Evolutionary conservation across 2,888 invertebrate species (phyloP).

Genomic region (Lathronympha strigana): DNA sequence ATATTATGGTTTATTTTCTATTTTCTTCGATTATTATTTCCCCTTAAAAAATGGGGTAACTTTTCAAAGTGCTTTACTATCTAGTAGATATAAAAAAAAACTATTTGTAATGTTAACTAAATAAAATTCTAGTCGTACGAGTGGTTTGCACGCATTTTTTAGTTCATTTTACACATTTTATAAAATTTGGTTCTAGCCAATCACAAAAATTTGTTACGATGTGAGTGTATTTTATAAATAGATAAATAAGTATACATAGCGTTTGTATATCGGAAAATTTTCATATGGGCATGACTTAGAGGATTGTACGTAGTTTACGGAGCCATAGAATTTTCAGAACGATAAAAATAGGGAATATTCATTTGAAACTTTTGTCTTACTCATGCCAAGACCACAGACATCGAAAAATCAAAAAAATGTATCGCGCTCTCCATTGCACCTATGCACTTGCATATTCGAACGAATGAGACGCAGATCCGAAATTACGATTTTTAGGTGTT

Average conservation of each 20-base stretch:
- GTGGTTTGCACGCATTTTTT: conserved; percentile 72
- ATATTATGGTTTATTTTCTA: conserved; percentile 38
- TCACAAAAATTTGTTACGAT: conserved; percentile 71
- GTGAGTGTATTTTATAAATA: conserved; percentile 77
- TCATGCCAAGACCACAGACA: neutral
- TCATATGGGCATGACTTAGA: conserved; percentile 73
- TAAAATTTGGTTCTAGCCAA: conserved; percentile 55
- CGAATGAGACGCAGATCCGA: neutral
- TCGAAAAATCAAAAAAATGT: neutral
- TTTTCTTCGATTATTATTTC: conserved; percentile 49
- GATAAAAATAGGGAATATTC: conserved; percentile 46
- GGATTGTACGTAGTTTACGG: conserved; percentile 62
- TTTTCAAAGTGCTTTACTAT: conserved; percentile 85
- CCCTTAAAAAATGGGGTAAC: conserved; percentile 70
- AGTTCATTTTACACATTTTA: conserved; percentile 40
- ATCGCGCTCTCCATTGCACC: neutral
- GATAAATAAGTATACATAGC: conserved; percentile 73
- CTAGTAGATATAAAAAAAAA: conserved; percentile 77
- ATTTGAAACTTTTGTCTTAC: neutral
- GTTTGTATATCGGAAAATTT: conserved; percentile 76
- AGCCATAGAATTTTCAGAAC: conserved; percentile 57
- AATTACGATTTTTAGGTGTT: neutral
- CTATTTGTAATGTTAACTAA: conserved; percentile 80
- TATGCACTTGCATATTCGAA: neutral
- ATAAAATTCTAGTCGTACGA: conserved; percentile 74